Conservation (phyloP, 2,888 invertebrate genomes). For the Drosophila mulleri region DNA sequence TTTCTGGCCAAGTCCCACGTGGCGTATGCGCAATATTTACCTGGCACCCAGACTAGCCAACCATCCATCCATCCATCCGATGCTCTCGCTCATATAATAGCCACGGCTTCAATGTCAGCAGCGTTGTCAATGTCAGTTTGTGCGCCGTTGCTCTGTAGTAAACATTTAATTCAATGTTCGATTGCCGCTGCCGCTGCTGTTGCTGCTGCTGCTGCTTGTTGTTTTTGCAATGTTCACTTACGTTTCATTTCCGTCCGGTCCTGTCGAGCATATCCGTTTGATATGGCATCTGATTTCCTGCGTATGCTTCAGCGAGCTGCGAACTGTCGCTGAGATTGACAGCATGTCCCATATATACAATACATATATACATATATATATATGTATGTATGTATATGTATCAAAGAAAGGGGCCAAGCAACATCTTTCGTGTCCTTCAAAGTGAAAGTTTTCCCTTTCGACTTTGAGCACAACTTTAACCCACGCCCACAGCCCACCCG, state of each 20-base stretch:
- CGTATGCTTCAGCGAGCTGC: conserved; percentile 59
- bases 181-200: neutral
- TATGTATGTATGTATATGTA: neutral
- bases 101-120: conserved; percentile 46
- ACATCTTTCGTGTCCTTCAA: conserved; percentile 58
- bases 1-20: neutral
- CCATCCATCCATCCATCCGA: neutral
- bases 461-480: conserved; percentile 34
- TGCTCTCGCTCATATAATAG: neutral
- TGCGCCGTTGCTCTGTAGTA: neutral
- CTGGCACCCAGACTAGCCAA: conserved; percentile 9
- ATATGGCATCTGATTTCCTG: conserved; percentile 76
- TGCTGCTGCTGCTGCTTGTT: conserved; percentile 6
- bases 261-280: conserved; percentile 66
- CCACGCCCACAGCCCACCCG: too few relatives aligned
- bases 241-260: conserved; percentile 65
- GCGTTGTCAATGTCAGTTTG: conserved; percentile 26
- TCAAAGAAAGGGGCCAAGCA: conserved; percentile 9
- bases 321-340: conserved; percentile 60
- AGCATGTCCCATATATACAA: conserved; percentile 31
- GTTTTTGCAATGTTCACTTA: conserved; percentile 56
- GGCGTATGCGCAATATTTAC: conserved; percentile 45
- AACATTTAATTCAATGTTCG: conserved; percentile 48
- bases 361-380: neutral
- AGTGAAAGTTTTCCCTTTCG: conserved; percentile 66